These are phyloP conservation scores for Plectrocnemia conspersa DNA, from an alignment of 1,140 invertebrate genomes.

Conservation along the genomic window DNA sequence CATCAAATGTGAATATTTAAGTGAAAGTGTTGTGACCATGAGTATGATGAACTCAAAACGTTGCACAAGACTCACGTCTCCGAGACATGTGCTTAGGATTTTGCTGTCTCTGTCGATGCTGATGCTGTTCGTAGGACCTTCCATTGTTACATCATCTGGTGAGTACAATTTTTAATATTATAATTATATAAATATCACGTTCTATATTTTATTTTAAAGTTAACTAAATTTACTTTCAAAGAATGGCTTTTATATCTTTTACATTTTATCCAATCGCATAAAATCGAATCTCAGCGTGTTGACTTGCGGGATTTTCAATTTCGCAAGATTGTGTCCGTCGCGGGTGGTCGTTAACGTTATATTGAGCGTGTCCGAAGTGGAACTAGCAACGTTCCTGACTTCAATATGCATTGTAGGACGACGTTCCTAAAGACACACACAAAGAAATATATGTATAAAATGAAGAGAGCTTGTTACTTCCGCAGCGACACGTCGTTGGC, in stretches of 20 bases:
- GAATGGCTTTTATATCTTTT: too few relatives aligned
- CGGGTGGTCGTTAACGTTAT: background rate
- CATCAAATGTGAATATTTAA: too few relatives aligned
- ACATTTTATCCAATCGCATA: too few relatives aligned
- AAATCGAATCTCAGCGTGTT: too few relatives aligned
- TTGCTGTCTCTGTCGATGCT: background rate
- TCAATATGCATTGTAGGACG: slow-evolving; percentile 14
- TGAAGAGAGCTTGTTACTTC: slow-evolving; percentile 19
- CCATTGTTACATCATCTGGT: slow-evolving; percentile 8
- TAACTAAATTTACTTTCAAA: too few relatives aligned
- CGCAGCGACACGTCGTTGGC: slow-evolving; percentile 9
- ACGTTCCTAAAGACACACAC: background rate
- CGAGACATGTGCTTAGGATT: slow-evolving; percentile 6
- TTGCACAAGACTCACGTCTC: background rate
- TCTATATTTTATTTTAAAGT: too few relatives aligned
- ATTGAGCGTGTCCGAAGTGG: background rate
- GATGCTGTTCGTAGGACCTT: slow-evolving; percentile 6
- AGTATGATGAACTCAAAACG: background rate
- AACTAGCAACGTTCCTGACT: background rate
- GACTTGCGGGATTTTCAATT: too few relatives aligned
- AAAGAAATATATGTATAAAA: background rate
- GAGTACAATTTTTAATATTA: background rate
- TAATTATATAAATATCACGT: slow-evolving; percentile 8
- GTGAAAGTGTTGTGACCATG: background rate
- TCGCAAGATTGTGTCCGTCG: too few relatives aligned